phyloP scores from a whole-genome alignment of 2,797 vertebrate genomes.

The Xyrichtys novacula region DNA sequence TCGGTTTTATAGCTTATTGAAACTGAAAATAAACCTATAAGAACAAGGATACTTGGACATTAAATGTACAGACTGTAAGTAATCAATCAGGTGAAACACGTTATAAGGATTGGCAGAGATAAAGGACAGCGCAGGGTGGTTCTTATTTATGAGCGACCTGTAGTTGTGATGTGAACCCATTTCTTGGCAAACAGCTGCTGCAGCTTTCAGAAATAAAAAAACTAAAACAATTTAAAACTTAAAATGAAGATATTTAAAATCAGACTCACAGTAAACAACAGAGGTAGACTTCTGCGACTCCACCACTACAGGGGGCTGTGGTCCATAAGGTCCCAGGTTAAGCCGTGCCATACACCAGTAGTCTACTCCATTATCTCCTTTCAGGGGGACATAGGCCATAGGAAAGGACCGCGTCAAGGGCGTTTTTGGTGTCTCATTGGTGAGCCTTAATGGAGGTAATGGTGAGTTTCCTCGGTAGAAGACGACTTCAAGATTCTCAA shows the following conservation, averaged over 20 bases:
- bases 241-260: neutral
- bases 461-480: slow-evolving; percentile 54
- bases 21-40: neutral
- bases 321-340: slow-evolving; percentile 60
- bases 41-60: neutral
- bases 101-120: neutral
- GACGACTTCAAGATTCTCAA: slow-evolving; percentile 39
- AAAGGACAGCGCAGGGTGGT: neutral
- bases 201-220: neutral
- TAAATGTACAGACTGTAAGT: too few relatives aligned
- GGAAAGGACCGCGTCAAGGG: slow-evolving; percentile 46
- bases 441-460: neutral
- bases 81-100: neutral
- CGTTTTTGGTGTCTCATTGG: neutral
- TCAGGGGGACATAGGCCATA: slow-evolving; percentile 44
- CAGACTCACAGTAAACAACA: slow-evolving; percentile 71
- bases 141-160: too few relatives aligned
- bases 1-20: neutral
- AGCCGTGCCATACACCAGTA: slow-evolving; percentile 78
- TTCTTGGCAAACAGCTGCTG: neutral
- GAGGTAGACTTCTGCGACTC: slow-evolving; percentile 29
- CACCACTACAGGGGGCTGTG: slow-evolving; percentile 30
- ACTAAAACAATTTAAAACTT: neutral
- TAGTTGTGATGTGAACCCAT: neutral
- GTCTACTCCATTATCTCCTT: slow-evolving; percentile 58